Base-by-base conservation (phyloP, 2,888 invertebrate genomes). In the Drosophila kokeensis region DNA sequence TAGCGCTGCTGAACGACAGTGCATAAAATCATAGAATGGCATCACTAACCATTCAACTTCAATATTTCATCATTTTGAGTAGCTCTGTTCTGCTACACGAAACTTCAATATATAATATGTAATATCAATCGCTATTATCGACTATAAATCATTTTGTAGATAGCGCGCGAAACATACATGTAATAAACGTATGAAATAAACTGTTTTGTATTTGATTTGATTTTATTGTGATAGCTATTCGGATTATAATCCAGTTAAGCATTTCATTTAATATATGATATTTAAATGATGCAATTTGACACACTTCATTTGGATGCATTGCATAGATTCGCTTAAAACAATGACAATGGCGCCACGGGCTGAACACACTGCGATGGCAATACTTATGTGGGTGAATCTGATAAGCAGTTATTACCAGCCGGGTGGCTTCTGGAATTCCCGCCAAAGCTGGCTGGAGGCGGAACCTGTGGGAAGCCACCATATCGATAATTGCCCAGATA, bases 401-500 rank as follows among this genome's bases (percentile, higher is more conserved):
- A n/a, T 8, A 8, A 11, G n/a, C 13, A 36, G 36, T 89, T 40
- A 0, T 89, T 92, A 93, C 93, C 93, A 93, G 73, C 93, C 93
- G 57, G 93, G 93, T 67, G 93, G 93, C 77, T 93, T 93, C 76
- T 93, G 92, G 62, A 92, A 70, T 90, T 92, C 24, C 93, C 92
- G 93, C 93, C 93, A 73, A 93, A 93, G 49, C 90, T 81, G 8
- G 91, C 92, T 18, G 92, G 92, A 54, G 85, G 86, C 0, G 94
- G 94, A 18, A 93, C 94, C 83, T 94, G 94, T 67, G 95, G 94
- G 78, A 94, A 94, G 59, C 94, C 94, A 72, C 94, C 92, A 92
- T 95, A 95, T 77, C 94, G 93, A 81, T 93, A 94, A 18, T 93
- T 94, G 91, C 94, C 93, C 89, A 96, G 96, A 94, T 97, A 97